These are phyloP conservation scores for Leptinotarsa juncta DNA, from an alignment of 2,888 invertebrate genomes.

Conservation along the genomic window DNA sequence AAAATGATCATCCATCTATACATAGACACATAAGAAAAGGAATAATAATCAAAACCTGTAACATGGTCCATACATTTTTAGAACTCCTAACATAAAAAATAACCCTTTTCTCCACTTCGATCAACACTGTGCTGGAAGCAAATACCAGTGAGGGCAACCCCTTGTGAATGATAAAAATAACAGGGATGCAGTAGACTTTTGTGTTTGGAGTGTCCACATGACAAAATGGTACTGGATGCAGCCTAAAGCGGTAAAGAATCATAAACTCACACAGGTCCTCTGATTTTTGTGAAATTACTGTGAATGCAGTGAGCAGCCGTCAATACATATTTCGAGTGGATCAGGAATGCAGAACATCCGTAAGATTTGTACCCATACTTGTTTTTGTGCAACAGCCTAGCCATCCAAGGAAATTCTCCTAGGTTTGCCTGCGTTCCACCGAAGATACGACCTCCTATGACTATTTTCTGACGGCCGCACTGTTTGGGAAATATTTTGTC, in stretches of 20 bases:
- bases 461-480: conserved; percentile 59
- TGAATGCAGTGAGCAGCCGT: conserved; percentile 70
- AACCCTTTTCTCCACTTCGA: too few relatives aligned
- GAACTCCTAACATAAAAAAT: too few relatives aligned
- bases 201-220: too few relatives aligned
- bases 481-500: conserved; percentile 53
- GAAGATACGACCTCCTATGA: conserved; percentile 56
- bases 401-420: conserved; percentile 71
- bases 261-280: conserved; percentile 50
- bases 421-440: conserved; percentile 65
- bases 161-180: too few relatives aligned
- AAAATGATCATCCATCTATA: too few relatives aligned
- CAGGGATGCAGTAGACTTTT: too few relatives aligned
- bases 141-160: too few relatives aligned
- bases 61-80: too few relatives aligned
- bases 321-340: conserved; percentile 68
- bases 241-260: neutral
- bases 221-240: too few relatives aligned
- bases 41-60: too few relatives aligned
- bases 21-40: too few relatives aligned
- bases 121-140: rapidly evolving
- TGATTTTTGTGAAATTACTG: conserved; percentile 37
- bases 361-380: conserved; percentile 52
- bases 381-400: conserved; percentile 66
- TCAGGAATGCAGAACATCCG: conserved; percentile 68